Evolutionary conservation across 1,140 invertebrate species (phyloP), one percentile per base, ranked within the genome.

Genomic region (Popillia japonica): DNA sequence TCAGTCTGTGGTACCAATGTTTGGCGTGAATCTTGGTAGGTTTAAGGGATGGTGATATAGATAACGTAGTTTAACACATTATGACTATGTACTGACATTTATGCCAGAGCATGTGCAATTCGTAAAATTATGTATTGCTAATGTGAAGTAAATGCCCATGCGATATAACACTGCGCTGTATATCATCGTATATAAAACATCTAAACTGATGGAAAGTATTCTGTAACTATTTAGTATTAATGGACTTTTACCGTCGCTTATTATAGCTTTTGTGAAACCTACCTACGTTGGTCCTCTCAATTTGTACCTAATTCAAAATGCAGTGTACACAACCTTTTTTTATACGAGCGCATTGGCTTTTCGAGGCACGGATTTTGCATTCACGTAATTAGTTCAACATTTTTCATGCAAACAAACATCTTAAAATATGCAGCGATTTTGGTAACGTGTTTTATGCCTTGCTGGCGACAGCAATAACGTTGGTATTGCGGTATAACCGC

Each of bases 321-420:
- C 17, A 55, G 10, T n/a, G 11, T 55, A 55, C 48, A 17, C 48
- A n/a, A 55, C 48, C 14, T 68, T 68, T 68, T 68, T 14, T 1
- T 14, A 6, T 68, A 14, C 22, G 27, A 11, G 8, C 17, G 22
- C 0, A 9, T 3, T 20, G n/a, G 9, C 17, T 8, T 10, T 68
- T 68, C 61, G 8, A 22, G 23, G 6, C 3, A 7, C 6, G 20
- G 22, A 68, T 68, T 68, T 68, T 20, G 22, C 61, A 22, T 68
- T 34, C 61, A 68, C 61, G 61, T 20, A 68, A 68, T 68, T 68
- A 68, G 22, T 68, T 68, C 61, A 22, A 14, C 61, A 68, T 68
- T 68, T 68, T 68, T 68, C 61, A 68, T 68, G 61, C 61, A 68
- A 68, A 68, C 61, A 68, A 68, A 68, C 61, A 34, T 27, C 22